Evolutionary conservation across 2,888 invertebrate species (phyloP).

Genomic region (Chromoteleia sp.): DNA sequence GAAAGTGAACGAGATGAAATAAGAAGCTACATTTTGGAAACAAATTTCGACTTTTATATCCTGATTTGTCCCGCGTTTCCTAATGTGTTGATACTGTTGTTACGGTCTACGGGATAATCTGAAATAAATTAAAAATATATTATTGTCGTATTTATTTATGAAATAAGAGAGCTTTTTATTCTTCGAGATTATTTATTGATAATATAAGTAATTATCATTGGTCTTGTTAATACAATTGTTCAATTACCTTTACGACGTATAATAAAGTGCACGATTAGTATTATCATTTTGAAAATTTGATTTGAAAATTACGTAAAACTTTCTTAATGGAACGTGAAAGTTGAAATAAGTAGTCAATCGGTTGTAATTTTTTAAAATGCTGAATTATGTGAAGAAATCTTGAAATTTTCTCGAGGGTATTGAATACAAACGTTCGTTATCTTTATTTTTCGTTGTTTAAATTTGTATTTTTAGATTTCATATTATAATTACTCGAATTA

Average conservation of each 20-base stretch:
- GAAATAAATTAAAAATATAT: not conserved
- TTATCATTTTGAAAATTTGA: not conserved
- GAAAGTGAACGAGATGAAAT: not conserved
- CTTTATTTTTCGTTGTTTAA: not conserved
- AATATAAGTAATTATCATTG: no score
- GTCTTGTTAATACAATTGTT: no score
- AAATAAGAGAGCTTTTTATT: no score
- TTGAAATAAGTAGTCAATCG: not conserved
- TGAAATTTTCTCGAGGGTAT: not conserved
- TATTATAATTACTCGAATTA: no score
- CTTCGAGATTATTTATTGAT: no score
- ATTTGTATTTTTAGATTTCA: not conserved
- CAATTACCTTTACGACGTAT: not conserved
- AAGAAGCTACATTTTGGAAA: not conserved
- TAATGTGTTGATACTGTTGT: not conserved
- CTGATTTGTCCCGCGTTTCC: not conserved
- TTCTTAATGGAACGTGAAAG: conserved; percentile 7
- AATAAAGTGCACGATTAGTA: conserved; percentile 1
- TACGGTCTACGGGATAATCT: not conserved
- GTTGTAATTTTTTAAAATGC: not conserved
- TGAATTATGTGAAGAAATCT: conserved; percentile 1
- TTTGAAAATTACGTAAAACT: not conserved
- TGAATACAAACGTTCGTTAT: not conserved
- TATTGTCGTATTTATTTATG: not conserved
- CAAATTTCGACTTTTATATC: not conserved